Percentiles rank a stretch among this genome's conserved stretches.
phyloP scores from a whole-genome alignment of 35 echinoderm and acorn worm species.

The Heliocidaris erythrogramma region DNA sequence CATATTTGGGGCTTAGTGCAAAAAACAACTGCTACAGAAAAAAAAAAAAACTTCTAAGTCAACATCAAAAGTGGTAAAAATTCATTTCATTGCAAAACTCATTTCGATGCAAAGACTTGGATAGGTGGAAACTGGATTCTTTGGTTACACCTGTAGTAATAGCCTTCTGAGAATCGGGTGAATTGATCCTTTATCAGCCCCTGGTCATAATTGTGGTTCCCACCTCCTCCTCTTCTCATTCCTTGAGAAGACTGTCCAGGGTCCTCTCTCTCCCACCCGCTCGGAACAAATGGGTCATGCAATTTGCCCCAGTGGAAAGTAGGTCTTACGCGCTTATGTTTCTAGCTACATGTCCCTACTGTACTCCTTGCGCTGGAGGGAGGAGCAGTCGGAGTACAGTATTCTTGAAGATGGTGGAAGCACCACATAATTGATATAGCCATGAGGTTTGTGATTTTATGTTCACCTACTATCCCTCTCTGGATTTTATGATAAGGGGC shows the following conservation, averaged over 20 bases:
- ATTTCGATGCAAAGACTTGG: neutral
- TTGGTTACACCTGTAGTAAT: neutral
- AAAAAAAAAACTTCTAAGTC: neutral
- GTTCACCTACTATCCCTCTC: neutral
- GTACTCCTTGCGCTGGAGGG: neutral
- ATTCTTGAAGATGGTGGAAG: neutral
- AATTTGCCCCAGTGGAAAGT: neutral
- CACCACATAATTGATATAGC: neutral
- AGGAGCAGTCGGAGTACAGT: neutral
- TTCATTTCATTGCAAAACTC: neutral
- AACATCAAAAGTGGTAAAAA: neutral
- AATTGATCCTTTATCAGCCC: neutral
- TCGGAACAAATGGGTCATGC: neutral
- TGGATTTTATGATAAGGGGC: neutral
- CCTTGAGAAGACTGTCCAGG: neutral
- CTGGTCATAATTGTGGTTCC: neutral
- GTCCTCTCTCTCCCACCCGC: neutral
- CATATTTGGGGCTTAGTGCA: neutral
- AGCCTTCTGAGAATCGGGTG: neutral
- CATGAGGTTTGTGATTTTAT: neutral
- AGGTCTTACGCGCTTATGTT: neutral
- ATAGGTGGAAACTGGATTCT: neutral
- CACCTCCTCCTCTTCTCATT: neutral
- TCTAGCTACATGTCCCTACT: neutral
- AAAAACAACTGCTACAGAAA: neutral